phyloP scores from a whole-genome alignment of 23 tunicate species.

The Ascidia mentula region DNA sequence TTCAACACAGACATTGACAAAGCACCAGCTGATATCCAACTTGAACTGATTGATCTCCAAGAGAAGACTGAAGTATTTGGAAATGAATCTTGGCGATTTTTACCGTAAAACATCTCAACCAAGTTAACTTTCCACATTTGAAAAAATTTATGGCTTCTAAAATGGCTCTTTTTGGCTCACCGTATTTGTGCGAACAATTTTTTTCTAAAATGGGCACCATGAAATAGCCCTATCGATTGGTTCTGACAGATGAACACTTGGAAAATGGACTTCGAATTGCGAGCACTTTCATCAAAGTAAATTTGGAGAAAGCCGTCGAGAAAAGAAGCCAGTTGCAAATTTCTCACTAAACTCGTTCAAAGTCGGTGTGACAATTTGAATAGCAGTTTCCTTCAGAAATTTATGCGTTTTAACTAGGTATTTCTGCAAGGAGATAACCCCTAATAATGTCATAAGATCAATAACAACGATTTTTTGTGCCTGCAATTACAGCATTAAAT shows the following conservation, averaged over 20 bases:
- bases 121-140: conserved; percentile 44
- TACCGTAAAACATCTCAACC: conserved; percentile 53
- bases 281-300: conserved; percentile 35
- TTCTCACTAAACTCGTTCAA: conserved; percentile 19
- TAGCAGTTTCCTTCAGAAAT: too few relatives aligned
- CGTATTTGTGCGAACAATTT: conserved; percentile 49
- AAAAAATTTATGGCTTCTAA: conserved; percentile 50
- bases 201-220: conserved; percentile 48
- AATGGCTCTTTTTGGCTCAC: conserved; percentile 47
- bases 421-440: too few relatives aligned
- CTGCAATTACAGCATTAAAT: too few relatives aligned
- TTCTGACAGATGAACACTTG: conserved; percentile 52
- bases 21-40: conserved; percentile 27
- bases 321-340: conserved; percentile 25
- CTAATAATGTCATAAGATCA: too few relatives aligned
- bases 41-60: conserved; percentile 48
- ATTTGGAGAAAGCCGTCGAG: conserved; percentile 19
- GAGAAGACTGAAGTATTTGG: conserved; percentile 44
- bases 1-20: conserved; percentile 42
- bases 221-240: conserved; percentile 28
- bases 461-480: too few relatives aligned
- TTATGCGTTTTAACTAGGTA: too few relatives aligned
- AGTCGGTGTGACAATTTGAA: too few relatives aligned
- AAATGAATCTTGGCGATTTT: conserved; percentile 59
- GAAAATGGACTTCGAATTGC: conserved; percentile 58